Conservation (phyloP, 2,797 vertebrate species). For the Galagoides demidoff region DNA sequence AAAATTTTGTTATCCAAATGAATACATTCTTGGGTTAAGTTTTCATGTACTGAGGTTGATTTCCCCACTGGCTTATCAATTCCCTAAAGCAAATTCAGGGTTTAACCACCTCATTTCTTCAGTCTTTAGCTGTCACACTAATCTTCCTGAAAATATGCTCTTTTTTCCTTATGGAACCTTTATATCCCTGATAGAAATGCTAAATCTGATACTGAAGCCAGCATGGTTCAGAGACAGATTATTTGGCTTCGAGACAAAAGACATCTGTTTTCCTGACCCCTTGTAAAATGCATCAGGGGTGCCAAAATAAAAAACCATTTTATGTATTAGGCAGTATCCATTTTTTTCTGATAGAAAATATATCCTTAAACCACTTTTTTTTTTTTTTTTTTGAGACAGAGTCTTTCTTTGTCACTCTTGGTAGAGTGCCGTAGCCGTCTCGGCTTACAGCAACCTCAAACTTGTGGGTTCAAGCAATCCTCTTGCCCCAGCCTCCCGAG, state of each 20-base stretch:
- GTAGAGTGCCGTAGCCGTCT: too few relatives aligned
- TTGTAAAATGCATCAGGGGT: not conserved
- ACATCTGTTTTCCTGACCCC: not conserved
- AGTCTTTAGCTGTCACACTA: conserved; percentile 31
- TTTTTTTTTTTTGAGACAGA: too few relatives aligned
- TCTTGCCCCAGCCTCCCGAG: too few relatives aligned
- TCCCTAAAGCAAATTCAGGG: not conserved
- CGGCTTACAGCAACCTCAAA: too few relatives aligned
- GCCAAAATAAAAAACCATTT: not conserved
- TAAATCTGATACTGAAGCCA: not conserved
- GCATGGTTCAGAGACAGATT: not conserved
- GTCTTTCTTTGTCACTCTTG: too few relatives aligned
- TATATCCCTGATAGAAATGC: not conserved
- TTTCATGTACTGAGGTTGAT: conserved; percentile 19
- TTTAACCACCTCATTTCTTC: conserved; percentile 16
- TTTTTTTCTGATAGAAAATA: conserved; percentile 40
- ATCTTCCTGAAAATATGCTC: conserved; percentile 44
- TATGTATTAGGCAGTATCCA: not conserved
- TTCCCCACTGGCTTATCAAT: conserved; percentile 58
- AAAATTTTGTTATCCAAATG: conserved; percentile 1
- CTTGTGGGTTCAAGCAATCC: too few relatives aligned
- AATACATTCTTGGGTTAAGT: not conserved
- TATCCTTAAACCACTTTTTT: not conserved
- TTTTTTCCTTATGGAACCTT: not conserved
- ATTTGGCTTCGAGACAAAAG: conserved; percentile 30